Evolutionary conservation across 2,113 vertebrate species (phyloP), one percentile per base, ranked within the genome.

Genomic region (Tichodroma muraria): DNA sequence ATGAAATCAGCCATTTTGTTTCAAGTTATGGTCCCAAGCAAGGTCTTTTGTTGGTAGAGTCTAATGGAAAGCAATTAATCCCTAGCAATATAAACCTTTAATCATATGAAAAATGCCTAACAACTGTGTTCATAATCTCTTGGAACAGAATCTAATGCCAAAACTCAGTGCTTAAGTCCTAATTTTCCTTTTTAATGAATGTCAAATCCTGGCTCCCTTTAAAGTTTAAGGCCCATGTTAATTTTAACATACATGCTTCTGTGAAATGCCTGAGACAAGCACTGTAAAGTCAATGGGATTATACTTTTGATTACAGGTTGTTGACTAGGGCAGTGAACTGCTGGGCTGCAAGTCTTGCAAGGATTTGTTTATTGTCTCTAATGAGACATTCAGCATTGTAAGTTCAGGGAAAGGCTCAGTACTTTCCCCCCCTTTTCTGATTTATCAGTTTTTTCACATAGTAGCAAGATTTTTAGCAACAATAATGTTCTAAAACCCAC

Each of bases 81-180:
- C 31, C 49, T 81, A 42, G 28, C 30, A 80, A 80, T 31, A 86
- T 38, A 86, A 88, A 80, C 52, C 22, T 90, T 89, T 92, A 92
- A 84, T 94, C 72, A 53, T 37, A 93, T 10, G 47, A 95, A 96
- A 88, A 93, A 94, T 38, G 49, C 30, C 77, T 93, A 92, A 79
- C 77, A 44, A 61, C 28, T 64, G 28, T 66, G 24, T 76, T 92
- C 89, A 37, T 86, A 92, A 93, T 56, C 60, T 80, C 57, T 56
- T 78, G 53, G 76, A 94, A 28, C 47, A 92, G 33, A 79, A 68
- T 24, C 49, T 75, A 81, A 87, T 35, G 61, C 56, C 10, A 4
- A 86, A 87, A 89, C 66, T 64, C 53, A 38, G 44, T 27, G 17
- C 35, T 78, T 44, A 80, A 86, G 72, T 24, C 35, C 24, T 37